Conservation (phyloP, 1,140 invertebrate genomes). For the Drosophila paulistorum region DNA sequence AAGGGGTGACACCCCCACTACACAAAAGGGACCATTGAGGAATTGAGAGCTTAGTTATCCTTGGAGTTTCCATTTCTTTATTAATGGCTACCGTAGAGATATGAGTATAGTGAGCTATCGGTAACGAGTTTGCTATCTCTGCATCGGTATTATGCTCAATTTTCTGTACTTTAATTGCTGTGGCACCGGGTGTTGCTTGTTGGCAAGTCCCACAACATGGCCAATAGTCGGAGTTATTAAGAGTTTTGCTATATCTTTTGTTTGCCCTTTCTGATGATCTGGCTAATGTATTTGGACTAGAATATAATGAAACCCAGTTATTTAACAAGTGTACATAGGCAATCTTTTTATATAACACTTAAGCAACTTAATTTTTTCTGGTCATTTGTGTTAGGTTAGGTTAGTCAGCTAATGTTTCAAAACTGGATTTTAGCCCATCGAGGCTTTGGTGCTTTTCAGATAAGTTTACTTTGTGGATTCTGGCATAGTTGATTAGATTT, state of each 20-base stretch:
- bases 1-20: constrained; percentile 46
- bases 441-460: constrained; percentile 23
- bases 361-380: constrained; percentile 15
- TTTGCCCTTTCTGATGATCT: constrained; percentile 7
- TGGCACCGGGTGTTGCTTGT: constrained; percentile 16
- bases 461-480: constrained; percentile 15
- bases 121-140: background rate
- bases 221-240: constrained; percentile 75
- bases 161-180: constrained; percentile 16
- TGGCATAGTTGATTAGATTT: background rate
- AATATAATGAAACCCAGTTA: constrained; percentile 27
- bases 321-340: constrained; percentile 35
- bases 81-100: constrained; percentile 56
- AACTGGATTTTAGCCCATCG: constrained; percentile 15
- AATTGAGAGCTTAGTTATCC: constrained; percentile 3
- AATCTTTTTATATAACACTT: constrained; percentile 40
- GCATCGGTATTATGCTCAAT: background rate
- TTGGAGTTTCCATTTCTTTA: constrained; percentile 26
- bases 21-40: constrained; percentile 65
- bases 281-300: constrained; percentile 23
- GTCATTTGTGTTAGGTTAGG: constrained; percentile 6
- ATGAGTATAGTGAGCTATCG: constrained; percentile 18
- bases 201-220: constrained; percentile 69
- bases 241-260: constrained; percentile 55
- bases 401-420: constrained; percentile 27